phyloP scores from a whole-genome alignment of 2,113 vertebrate genomes.

The Tympanuchus pallidicinctus region DNA sequence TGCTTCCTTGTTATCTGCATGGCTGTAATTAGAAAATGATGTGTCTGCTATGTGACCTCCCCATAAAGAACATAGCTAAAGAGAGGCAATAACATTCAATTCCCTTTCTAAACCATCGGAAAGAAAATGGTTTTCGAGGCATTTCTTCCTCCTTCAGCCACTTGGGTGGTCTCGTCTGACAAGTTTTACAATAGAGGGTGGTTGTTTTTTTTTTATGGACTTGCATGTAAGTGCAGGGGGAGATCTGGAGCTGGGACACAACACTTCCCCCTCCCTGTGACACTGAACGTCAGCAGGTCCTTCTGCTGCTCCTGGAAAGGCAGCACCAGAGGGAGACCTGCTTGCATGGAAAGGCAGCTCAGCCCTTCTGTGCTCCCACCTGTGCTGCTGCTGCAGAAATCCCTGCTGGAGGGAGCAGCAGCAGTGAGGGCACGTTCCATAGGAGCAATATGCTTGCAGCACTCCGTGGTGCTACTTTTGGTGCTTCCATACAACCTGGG shows the following conservation, averaged over 20 bases:
- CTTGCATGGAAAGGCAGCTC: neutral
- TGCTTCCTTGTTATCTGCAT: constrained; percentile 51
- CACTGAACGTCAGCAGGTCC: neutral
- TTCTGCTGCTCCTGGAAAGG: neutral
- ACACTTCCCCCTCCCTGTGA: neutral
- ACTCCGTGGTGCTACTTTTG: accelerated
- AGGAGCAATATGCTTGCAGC: neutral
- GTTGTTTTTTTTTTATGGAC: neutral
- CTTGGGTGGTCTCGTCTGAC: constrained; percentile 73
- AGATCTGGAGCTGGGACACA: constrained; percentile 44
- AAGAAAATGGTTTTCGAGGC: constrained; percentile 71
- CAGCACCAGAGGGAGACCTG: neutral
- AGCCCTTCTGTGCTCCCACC: neutral
- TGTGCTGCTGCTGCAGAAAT: neutral
- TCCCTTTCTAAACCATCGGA: constrained; percentile 74
- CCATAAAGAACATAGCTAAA: constrained; percentile 59
- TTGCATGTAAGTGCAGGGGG: constrained; percentile 47
- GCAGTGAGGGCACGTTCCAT: neutral
- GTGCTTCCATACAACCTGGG: neutral
- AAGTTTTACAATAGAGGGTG: constrained; percentile 49
- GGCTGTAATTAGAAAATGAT: constrained; percentile 69
- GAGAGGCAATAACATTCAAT: constrained; percentile 68
- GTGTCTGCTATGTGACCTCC: constrained; percentile 68
- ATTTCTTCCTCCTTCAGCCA: constrained; percentile 41
- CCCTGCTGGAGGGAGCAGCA: too few relatives aligned